A percentile compares a stretch with the other conserved stretches of the same genome.
Conservation (phyloP, 2,797 vertebrate species). For the Percopsis omiscomaycus region DNA sequence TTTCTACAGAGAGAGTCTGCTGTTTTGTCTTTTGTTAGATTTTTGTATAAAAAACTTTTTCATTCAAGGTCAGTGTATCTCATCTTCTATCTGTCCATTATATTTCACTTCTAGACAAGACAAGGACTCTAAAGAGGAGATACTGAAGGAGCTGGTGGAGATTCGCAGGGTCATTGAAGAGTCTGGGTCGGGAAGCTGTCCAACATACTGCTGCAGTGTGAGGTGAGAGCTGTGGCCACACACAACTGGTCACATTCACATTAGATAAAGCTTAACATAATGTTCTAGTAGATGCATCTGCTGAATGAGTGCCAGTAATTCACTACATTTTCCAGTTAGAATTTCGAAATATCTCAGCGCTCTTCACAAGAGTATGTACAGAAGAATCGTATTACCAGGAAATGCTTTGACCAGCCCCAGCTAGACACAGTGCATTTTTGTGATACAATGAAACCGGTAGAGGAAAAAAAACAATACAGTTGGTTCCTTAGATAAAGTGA, state of each 20-base stretch:
- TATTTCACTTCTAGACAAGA: conserved; percentile 81
- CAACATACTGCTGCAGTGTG: conserved; percentile 82
- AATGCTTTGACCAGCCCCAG: too few relatives aligned
- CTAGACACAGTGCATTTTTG: too few relatives aligned
- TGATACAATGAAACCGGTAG: too few relatives aligned
- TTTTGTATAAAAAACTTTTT: conserved; percentile 14
- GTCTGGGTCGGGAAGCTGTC: conserved; percentile 89
- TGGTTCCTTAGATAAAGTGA: too few relatives aligned
- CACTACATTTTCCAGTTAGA: too few relatives aligned
- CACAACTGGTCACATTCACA: background rate
- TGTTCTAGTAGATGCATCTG: background rate
- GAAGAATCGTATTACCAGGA: too few relatives aligned
- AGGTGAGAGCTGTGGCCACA: conserved; percentile 73
- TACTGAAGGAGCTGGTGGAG: conserved; percentile 87
- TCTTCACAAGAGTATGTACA: too few relatives aligned
- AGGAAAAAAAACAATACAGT: too few relatives aligned
- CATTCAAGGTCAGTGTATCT: conserved; percentile 36
- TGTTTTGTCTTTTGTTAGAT: background rate
- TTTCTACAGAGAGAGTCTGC: too few relatives aligned
- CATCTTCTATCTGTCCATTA: conserved; percentile 31
- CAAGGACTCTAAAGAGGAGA: conserved; percentile 87
- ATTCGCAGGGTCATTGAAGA: conserved; percentile 89
- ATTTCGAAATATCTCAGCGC: too few relatives aligned
- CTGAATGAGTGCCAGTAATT: too few relatives aligned
- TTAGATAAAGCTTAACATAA: background rate